Base-by-base conservation (phyloP, 2,113 vertebrate species). In the Odontophorus gujanensis region DNA sequence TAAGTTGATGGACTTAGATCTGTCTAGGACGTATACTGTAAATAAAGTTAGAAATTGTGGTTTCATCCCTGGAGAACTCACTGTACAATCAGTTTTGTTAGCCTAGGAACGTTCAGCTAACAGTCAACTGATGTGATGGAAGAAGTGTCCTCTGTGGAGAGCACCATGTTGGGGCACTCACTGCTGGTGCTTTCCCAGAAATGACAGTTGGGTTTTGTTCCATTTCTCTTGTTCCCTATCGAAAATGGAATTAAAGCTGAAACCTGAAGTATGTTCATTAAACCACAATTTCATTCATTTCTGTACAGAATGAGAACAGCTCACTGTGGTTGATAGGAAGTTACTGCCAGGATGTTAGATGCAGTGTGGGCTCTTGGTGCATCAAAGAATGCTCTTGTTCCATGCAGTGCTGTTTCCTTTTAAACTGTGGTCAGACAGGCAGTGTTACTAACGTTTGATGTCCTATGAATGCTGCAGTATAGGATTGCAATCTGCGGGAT, bases 1-100 rank as follows among this genome's bases (percentile, higher is more conserved):
- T 95, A 96, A 97, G 97, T 96, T 15, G 67, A 97, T 96, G 97
- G 97, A 97, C 97, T 97, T 97, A 98, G 97, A 92, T 96, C 95
- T 93, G 92, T 94, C 94, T 97, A 96, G 96, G 97, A 97, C 94
- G 97, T 96, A 94, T 40, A 87, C 94, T 97, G 97, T 97, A 97
- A 97, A 97, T 98, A 98, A 97, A 97, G 90, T 59, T 87, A 97
- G 96, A 97, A 88, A 65, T 91, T 74, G 53, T 94, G 93, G 92
- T 93, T 95, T 95, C 87, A 91, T 86, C 95, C 95, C 96, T 95
- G 96, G 90, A 97, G 93, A 97, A 94, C 85, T 96, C 90, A 66
- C 95, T 96, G 93, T 96, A 90, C 94, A 67, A 91, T 89, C 89
- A 76, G 92, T 81, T 94, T 94, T 86, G 92, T 62, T 96, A 95